Percentiles rank a stretch among this genome's conserved stretches.
These are phyloP conservation scores for Pedicia rivosa DNA, from an alignment of 2,888 invertebrate genomes.

Conservation along the genomic window DNA sequence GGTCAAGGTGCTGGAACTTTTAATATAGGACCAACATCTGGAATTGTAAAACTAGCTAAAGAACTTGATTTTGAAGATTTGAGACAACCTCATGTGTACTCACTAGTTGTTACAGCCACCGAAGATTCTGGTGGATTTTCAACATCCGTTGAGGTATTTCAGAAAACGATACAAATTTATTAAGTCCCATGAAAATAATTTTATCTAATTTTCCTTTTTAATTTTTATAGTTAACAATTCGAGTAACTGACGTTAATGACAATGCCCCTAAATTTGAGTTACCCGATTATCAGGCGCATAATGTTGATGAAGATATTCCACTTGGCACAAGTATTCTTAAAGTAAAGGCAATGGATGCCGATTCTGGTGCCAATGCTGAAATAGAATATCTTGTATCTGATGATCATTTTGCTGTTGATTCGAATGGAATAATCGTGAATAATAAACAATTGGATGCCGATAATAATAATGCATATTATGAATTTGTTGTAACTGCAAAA, in stretches of 20 bases:
- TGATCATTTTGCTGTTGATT: conserved; percentile 88
- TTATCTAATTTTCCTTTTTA: neutral
- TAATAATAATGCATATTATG: conserved; percentile 92
- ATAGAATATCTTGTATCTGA: conserved; percentile 83
- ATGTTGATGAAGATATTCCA: conserved; percentile 88
- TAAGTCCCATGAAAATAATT: no score
- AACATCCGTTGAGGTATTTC: conserved; percentile 86
- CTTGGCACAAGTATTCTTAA: conserved; percentile 84
- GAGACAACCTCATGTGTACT: conserved; percentile 85
- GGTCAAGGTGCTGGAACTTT: conserved; percentile 91
- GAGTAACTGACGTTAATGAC: conserved; percentile 94
- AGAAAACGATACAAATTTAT: neutral
- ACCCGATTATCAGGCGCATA: conserved; percentile 93
- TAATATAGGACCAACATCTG: conserved; percentile 86
- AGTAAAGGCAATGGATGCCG: conserved; percentile 90
- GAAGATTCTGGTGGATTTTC: conserved; percentile 97
- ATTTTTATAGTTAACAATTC: conserved; percentile 59
- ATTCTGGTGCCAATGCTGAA: conserved; percentile 89
- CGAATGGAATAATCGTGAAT: conserved; percentile 82
- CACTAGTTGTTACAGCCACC: conserved; percentile 82
- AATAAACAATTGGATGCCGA: conserved; percentile 90
- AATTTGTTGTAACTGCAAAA: conserved; percentile 84
- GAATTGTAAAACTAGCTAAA: conserved; percentile 89
- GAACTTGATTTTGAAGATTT: conserved; percentile 95
- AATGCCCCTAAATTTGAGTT: conserved; percentile 93